Conservation (phyloP, 2,888 invertebrate genomes). For the Balanococcus diminutus region DNA sequence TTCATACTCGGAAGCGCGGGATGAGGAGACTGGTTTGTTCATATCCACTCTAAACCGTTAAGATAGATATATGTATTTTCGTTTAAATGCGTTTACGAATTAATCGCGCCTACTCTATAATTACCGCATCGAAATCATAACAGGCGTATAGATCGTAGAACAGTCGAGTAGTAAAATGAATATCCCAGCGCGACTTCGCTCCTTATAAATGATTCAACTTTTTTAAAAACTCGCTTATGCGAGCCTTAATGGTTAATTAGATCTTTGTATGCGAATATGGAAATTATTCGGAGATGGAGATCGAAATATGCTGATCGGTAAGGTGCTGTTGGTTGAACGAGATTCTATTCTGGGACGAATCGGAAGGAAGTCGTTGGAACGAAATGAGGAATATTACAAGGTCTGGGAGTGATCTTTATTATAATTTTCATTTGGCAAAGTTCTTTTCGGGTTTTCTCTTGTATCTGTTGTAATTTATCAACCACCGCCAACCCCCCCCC, state of each 20-base stretch:
- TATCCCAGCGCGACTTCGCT: background rate
- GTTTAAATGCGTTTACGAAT: conserved; percentile 30
- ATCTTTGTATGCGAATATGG: background rate
- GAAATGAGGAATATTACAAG: no score
- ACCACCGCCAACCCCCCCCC: no score
- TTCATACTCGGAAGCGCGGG: background rate
- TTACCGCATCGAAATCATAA: conserved; percentile 21
- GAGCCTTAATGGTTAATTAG: background rate
- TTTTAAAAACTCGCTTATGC: background rate
- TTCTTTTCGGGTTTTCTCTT: no score
- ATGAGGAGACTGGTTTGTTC: background rate
- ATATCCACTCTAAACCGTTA: background rate
- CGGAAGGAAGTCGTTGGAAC: no score
- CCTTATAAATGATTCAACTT: background rate
- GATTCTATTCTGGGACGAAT: no score
- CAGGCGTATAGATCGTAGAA: background rate
- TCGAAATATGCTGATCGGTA: background rate
- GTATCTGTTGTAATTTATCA: no score
- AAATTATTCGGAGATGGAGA: background rate
- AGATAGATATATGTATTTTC: background rate
- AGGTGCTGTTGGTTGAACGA: background rate
- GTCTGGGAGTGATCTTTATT: no score
- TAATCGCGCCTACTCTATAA: conserved; percentile 36
- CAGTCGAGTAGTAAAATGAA: background rate
- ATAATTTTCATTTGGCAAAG: no score